Percentiles rank a stretch among this genome's conserved stretches.
Evolutionary conservation across 35 echinoderm and acorn worm species (phyloP).

Genomic region (Patiria miniata): DNA sequence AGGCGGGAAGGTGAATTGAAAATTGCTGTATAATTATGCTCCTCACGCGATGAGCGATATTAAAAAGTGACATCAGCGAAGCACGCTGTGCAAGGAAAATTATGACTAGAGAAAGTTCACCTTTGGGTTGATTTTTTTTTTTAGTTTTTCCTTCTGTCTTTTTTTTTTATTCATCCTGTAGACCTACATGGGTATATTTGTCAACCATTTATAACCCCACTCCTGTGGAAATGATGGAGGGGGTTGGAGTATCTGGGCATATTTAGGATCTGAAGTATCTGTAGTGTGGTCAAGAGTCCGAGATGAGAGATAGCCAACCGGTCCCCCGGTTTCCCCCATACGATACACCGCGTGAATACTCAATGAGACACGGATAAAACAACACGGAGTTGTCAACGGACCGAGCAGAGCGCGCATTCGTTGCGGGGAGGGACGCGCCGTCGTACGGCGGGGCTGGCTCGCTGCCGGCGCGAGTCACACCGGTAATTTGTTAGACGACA

Average conservation of each 20-base stretch:
- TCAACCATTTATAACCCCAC: not conserved
- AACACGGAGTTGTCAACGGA: not conserved
- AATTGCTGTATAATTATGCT: too few relatives aligned
- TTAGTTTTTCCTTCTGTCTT: too few relatives aligned
- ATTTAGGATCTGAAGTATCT: conserved; percentile 2
- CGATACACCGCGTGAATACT: not conserved
- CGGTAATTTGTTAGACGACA: conserved; percentile 12
- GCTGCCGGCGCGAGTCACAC: not conserved
- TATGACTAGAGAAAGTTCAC: too few relatives aligned
- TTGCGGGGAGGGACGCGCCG: too few relatives aligned
- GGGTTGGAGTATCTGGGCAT: not conserved
- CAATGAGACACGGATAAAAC: not conserved
- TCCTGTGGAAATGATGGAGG: not conserved
- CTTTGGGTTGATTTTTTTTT: too few relatives aligned
- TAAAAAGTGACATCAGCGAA: too few relatives aligned
- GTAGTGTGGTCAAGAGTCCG: not conserved
- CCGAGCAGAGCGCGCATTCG: too few relatives aligned
- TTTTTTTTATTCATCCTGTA: too few relatives aligned
- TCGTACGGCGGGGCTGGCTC: not conserved
- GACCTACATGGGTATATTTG: not conserved
- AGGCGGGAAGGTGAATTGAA: too few relatives aligned
- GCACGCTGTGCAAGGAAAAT: too few relatives aligned
- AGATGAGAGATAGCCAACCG: not conserved
- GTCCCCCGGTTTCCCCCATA: not conserved
- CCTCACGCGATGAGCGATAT: too few relatives aligned